Conservation (phyloP, 2,113 vertebrate species). For the Chionis minor region DNA sequence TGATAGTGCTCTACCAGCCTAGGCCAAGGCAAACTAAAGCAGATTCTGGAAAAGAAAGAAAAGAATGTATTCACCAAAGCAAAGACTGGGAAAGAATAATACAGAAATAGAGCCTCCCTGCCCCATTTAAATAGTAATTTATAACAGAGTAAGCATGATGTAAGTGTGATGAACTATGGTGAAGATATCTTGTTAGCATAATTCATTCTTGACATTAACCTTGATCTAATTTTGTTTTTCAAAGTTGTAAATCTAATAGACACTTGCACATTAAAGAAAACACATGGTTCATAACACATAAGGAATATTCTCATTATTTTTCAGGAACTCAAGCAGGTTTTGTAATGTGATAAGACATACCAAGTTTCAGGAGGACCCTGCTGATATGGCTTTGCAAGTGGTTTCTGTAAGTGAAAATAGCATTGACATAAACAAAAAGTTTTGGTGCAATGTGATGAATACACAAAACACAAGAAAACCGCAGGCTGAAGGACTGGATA, state of each 20-base stretch:
- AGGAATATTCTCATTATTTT: neutral
- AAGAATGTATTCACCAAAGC: neutral
- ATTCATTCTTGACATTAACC: neutral
- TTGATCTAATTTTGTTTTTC: neutral
- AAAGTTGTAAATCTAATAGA: neutral
- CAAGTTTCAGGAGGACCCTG: neutral
- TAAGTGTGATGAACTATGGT: neutral
- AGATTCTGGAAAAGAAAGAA: neutral
- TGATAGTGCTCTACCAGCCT: neutral
- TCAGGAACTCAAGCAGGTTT: neutral
- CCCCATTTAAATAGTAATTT: neutral
- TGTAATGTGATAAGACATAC: neutral
- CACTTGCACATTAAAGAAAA: neutral
- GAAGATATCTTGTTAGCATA: neutral
- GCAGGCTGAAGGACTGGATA: neutral
- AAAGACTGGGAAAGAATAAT: neutral
- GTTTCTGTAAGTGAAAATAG: neutral
- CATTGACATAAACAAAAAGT: neutral
- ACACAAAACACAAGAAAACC: neutral
- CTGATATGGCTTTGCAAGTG: fast-evolving
- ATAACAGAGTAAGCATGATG: neutral
- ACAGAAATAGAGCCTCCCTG: neutral
- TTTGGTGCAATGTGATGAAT: neutral
- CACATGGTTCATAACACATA: neutral
- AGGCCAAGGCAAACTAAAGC: neutral